Percentiles rank a stretch among this genome's conserved stretches.
These are phyloP conservation scores for Drosophila monieri DNA, from an alignment of 2,888 invertebrate species.

Conservation along the genomic window DNA sequence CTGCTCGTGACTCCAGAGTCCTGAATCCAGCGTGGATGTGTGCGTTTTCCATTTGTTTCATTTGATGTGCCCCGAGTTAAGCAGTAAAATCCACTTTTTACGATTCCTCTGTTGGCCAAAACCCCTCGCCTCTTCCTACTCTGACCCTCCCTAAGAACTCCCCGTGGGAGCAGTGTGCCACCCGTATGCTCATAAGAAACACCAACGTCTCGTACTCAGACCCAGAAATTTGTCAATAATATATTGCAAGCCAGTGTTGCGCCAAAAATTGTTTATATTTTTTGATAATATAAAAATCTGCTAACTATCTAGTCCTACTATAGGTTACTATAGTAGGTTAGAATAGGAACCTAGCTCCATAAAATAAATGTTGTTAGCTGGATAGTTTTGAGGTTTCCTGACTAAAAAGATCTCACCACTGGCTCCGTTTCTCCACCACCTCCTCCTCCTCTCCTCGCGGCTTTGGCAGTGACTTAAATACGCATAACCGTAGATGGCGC, in stretches of 20 bases:
- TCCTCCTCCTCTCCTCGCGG: constrained; percentile 22
- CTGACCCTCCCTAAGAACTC: constrained; percentile 2
- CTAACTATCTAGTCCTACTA: no score
- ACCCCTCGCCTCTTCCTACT: background rate
- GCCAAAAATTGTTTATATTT: background rate
- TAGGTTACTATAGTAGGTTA: no score
- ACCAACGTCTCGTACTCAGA: constrained; percentile 25
- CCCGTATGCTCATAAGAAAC: constrained; percentile 49
- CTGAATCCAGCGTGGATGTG: constrained; percentile 10
- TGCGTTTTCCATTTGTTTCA: constrained; percentile 66
- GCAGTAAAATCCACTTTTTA: constrained; percentile 77
- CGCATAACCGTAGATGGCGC: constrained; percentile 72
- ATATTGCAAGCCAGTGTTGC: constrained; percentile 49
- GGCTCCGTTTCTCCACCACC: background rate
- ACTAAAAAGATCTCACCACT: constrained; percentile 47
- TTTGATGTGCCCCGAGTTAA: constrained; percentile 72
- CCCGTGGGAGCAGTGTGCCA: constrained; percentile 37
- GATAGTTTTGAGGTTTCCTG: background rate
- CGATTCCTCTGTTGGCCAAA: constrained; percentile 31
- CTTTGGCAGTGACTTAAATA: constrained; percentile 73
- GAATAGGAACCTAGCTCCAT: background rate
- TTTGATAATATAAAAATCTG: background rate
- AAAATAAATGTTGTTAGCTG: background rate
- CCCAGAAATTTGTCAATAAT: constrained; percentile 63
- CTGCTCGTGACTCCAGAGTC: constrained; percentile 12